Percentiles rank a stretch among this genome's conserved stretches.
These are phyloP conservation scores for Psittacula echo DNA, from an alignment of 2,797 vertebrate genomes.

Conservation along the genomic window DNA sequence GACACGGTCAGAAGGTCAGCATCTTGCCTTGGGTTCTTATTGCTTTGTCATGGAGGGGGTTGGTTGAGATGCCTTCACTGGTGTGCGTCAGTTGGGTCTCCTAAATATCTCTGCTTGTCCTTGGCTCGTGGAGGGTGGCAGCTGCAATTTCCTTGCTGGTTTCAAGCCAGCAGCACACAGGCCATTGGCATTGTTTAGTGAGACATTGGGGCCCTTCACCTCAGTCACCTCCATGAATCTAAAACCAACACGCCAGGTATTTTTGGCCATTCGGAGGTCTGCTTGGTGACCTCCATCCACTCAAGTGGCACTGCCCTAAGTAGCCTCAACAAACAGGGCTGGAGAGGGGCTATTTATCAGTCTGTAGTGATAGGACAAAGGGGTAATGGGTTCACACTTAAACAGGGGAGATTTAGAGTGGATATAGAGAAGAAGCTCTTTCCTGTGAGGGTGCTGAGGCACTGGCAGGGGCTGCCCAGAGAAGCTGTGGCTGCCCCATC, in stretches of 20 bases:
- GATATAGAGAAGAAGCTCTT: neutral
- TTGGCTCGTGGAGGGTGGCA: conserved; percentile 15
- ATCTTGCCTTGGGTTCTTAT: neutral
- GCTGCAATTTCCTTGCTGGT: conserved; percentile 33
- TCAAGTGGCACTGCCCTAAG: neutral
- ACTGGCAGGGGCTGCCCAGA: neutral
- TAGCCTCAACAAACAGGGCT: neutral
- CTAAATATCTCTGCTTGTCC: conserved; percentile 24
- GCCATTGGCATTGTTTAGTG: neutral
- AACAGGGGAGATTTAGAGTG: neutral
- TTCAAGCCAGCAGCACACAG: neutral
- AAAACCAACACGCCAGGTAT: neutral
- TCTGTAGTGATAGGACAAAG: neutral
- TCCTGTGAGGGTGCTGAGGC: neutral
- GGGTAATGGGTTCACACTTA: neutral
- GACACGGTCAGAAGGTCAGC: neutral
- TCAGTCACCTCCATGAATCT: neutral
- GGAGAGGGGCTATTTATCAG: neutral
- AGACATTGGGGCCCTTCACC: neutral
- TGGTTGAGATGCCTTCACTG: neutral
- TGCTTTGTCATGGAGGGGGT: neutral
- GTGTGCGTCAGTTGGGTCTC: neutral
- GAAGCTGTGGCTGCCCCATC: neutral
- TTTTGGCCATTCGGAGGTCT: neutral
- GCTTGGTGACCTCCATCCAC: neutral